Percentiles rank a stretch among this genome's conserved stretches.
Evolutionary conservation across 2,888 invertebrate species (phyloP).

Genomic region (Philereme vetulata): DNA sequence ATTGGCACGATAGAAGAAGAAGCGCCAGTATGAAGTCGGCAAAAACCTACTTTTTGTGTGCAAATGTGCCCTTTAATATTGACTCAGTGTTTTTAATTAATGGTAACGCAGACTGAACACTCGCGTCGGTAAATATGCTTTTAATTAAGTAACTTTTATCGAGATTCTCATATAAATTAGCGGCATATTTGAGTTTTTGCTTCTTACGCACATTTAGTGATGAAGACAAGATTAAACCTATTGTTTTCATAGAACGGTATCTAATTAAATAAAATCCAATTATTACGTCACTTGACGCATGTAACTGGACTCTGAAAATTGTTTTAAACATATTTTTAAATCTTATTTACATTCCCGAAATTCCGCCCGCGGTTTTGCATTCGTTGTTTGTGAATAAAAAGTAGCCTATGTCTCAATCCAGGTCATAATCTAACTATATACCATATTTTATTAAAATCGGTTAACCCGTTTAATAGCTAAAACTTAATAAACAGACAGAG

Average conservation of each 20-base stretch:
- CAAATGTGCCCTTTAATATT: background rate
- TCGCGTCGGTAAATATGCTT: conserved; percentile 18
- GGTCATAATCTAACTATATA: too few relatives aligned
- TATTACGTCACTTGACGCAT: too few relatives aligned
- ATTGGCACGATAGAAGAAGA: too few relatives aligned
- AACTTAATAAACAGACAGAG: too few relatives aligned
- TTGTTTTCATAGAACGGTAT: background rate
- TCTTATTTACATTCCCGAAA: too few relatives aligned
- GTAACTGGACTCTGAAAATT: too few relatives aligned
- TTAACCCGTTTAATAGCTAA: too few relatives aligned
- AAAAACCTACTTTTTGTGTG: background rate
- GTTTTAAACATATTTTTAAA: too few relatives aligned
- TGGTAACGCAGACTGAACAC: conserved; percentile 11
- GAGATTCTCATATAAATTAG: conserved; percentile 19
- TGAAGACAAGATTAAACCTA: background rate
- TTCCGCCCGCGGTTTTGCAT: too few relatives aligned
- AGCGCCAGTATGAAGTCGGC: background rate
- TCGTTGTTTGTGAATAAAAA: too few relatives aligned
- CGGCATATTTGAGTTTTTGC: conserved; percentile 14
- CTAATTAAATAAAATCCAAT: background rate
- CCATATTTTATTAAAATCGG: too few relatives aligned
- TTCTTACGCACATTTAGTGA: background rate
- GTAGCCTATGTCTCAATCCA: too few relatives aligned
- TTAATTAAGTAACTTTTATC: conserved; percentile 23
- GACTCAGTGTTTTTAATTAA: conserved; percentile 23